A percentile compares a stretch with the other conserved stretches of the same genome.
phyloP scores from a whole-genome alignment of 2,113 vertebrate species.

The Strigops habroptila region DNA sequence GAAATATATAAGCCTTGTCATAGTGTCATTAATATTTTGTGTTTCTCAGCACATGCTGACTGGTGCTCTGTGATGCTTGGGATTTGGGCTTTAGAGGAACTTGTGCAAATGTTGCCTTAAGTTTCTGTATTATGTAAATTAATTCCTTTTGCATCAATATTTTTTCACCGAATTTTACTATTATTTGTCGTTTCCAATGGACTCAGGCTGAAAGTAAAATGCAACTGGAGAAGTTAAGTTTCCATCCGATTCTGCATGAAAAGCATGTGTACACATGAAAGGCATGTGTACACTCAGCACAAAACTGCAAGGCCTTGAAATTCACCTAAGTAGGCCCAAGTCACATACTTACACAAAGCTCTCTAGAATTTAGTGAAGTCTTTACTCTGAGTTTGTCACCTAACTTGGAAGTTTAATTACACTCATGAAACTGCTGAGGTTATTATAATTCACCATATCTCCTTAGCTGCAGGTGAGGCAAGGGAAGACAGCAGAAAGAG shows the following conservation, averaged over 20 bases:
- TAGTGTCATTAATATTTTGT: slow-evolving; percentile 23
- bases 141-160: not conserved
- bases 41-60: slow-evolving; percentile 3
- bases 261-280: not conserved
- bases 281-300: no score
- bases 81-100: not conserved
- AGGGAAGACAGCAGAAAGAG: not conserved
- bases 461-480: slow-evolving; percentile 21
- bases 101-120: not conserved
- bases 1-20: slow-evolving; percentile 8
- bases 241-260: not conserved
- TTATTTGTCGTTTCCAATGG: not conserved
- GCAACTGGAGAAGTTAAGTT: not conserved
- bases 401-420: slow-evolving; percentile 20
- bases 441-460: not conserved
- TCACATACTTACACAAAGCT: not conserved
- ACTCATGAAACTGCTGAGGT: not conserved
- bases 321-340: not conserved
- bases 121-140: not conserved
- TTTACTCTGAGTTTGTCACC: not conserved
- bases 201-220: not conserved
- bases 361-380: not conserved
- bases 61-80: not conserved
- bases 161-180: not conserved
- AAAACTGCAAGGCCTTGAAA: not conserved